phyloP scores from a whole-genome alignment of 1,140 invertebrate genomes.

The Drosophila fuyamai region DNA sequence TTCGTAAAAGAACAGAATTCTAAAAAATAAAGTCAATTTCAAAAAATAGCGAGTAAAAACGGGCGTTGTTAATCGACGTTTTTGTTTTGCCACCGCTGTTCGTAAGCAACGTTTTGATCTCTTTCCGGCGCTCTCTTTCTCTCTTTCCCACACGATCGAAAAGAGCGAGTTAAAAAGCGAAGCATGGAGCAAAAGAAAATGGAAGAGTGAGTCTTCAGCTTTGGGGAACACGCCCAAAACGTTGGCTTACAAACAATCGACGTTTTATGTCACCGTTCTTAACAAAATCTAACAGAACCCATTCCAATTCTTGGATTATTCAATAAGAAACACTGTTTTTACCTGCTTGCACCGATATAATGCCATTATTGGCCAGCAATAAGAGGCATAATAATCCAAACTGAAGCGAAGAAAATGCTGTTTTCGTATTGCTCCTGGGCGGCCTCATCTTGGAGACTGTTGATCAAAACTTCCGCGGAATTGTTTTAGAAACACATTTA shows the following conservation, averaged over 20 bases:
- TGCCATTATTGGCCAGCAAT: slow-evolving; percentile 62
- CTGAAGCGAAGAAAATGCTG: slow-evolving; percentile 30
- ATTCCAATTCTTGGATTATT: neutral
- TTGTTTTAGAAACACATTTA: slow-evolving; percentile 64
- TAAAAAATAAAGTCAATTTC: slow-evolving; percentile 2
- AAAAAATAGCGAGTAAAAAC: slow-evolving; percentile 26
- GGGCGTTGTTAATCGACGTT: slow-evolving; percentile 66
- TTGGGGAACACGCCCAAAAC: slow-evolving; percentile 78
- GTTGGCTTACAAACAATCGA: slow-evolving; percentile 65
- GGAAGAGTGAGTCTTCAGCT: slow-evolving; percentile 69
- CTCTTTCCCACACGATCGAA: slow-evolving; percentile 37
- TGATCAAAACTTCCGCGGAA: slow-evolving; percentile 23
- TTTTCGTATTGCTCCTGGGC: slow-evolving; percentile 8
- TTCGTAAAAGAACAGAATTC: slow-evolving; percentile 6
- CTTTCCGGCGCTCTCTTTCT: slow-evolving; percentile 11
- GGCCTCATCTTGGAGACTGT: slow-evolving; percentile 56
- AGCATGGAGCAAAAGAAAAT: slow-evolving; percentile 61
- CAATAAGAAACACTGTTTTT: slow-evolving; percentile 6
- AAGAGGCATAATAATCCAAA: slow-evolving; percentile 45
- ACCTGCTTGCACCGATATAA: slow-evolving; percentile 66
- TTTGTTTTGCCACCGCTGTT: slow-evolving; percentile 75
- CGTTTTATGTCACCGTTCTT: slow-evolving; percentile 44
- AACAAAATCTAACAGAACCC: neutral
- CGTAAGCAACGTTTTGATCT: slow-evolving; percentile 68
- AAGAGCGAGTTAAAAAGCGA: slow-evolving; percentile 72